phyloP scores from a whole-genome alignment of 2,113 vertebrate species.

The Zosterops borbonicus region DNA sequence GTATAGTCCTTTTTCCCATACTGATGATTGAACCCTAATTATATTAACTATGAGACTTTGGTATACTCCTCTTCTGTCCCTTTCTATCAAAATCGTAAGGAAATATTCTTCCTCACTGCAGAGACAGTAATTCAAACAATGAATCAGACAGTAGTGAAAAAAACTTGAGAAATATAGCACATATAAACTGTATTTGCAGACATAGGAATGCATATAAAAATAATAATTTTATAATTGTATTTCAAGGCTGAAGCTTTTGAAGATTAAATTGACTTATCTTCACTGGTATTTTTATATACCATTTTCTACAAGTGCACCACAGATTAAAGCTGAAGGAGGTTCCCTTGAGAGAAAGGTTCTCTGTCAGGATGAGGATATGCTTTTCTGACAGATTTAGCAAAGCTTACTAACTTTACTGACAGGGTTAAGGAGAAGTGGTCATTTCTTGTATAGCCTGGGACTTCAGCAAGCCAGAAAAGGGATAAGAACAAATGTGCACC shows the following conservation, averaged over 20 bases:
- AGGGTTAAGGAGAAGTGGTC: not conserved
- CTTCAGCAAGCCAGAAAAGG: not conserved
- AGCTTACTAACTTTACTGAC: not conserved
- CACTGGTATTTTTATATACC: not conserved
- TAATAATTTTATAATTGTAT: not conserved
- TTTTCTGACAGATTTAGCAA: not conserved
- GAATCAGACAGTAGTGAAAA: not conserved
- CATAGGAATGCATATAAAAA: not conserved
- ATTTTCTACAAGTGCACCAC: not conserved
- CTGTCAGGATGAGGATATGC: not conserved
- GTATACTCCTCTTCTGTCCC: not conserved
- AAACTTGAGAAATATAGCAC: not conserved
- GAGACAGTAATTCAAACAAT: not conserved
- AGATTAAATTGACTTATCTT: not conserved
- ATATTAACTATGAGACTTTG: not conserved
- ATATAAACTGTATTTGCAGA: not conserved
- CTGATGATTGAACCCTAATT: not conserved
- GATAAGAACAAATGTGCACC: not conserved
- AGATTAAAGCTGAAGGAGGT: not conserved
- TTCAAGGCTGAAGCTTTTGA: not conserved
- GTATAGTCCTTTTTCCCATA: accelerated
- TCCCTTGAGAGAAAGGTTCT: not conserved
- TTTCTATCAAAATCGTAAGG: not conserved
- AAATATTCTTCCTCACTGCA: not conserved
- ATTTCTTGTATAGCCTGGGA: not conserved